A percentile compares a stretch with the other conserved stretches of the same genome.
These are phyloP conservation scores for Ailuropoda melanoleuca DNA, from an alignment of 2,113 vertebrate genomes.

Conservation along the genomic window DNA sequence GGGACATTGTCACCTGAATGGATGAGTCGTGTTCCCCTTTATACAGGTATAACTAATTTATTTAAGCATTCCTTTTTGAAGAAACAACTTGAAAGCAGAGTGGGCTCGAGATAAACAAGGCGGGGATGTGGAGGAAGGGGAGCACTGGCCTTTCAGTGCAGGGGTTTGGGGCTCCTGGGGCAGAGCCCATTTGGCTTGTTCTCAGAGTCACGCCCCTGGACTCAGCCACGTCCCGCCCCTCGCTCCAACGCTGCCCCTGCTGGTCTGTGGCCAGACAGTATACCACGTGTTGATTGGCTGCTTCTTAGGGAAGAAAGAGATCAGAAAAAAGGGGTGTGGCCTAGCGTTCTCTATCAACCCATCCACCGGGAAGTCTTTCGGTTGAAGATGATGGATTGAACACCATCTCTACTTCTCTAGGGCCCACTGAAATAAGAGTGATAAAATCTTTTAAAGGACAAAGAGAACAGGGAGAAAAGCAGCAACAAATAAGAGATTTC, in stretches of 20 bases:
- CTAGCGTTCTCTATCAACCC: not conserved
- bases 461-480: not conserved
- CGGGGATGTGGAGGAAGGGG: not conserved
- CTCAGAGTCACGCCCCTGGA: not conserved
- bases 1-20: not conserved
- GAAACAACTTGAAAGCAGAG: not conserved
- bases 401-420: not conserved
- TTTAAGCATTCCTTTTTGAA: not conserved
- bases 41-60: not conserved
- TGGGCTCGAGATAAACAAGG: not conserved
- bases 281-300: not conserved
- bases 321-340: not conserved
- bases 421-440: not conserved
- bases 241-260: not conserved
- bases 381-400: not conserved
- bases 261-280: not conserved
- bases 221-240: not conserved
- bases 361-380: not conserved
- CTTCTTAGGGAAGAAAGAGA: not conserved
- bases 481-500: not conserved
- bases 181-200: not conserved
- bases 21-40: not conserved
- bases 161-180: too few species aligned
- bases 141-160: not conserved
- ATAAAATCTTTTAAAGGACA: not conserved